Conservation (phyloP, 2,797 vertebrate genomes). For the Labroides dimidiatus region DNA sequence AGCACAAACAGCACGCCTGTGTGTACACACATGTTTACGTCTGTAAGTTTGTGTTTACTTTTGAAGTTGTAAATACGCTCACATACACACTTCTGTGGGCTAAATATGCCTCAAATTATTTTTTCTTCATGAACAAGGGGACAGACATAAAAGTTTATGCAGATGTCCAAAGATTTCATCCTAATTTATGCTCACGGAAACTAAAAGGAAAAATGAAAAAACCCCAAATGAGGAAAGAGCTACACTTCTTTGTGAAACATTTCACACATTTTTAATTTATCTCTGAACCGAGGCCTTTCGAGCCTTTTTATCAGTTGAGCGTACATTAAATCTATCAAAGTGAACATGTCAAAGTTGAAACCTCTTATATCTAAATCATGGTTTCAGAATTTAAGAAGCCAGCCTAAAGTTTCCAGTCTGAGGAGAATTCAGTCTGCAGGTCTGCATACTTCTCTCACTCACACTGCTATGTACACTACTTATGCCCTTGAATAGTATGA, state of each 20-base stretch:
- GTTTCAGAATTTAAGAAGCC: not conserved
- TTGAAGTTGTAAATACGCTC: constrained; percentile 12
- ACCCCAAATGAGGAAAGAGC: not conserved
- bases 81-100: not conserved
- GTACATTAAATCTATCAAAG: too few species aligned
- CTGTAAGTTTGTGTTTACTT: not conserved
- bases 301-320: too few species aligned
- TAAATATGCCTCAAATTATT: constrained; percentile 19
- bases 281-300: too few species aligned
- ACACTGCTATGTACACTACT: constrained; percentile 3
- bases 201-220: not conserved
- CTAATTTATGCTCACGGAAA: not conserved
- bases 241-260: too few species aligned
- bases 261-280: too few species aligned
- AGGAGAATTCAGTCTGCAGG: not conserved
- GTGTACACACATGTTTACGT: not conserved
- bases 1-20: constrained; percentile 23
- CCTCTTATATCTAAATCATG: too few species aligned
- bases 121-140: constrained; percentile 4
- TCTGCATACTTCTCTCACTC: not conserved
- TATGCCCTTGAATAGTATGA: not conserved
- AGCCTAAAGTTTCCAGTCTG: not conserved
- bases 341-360: too few species aligned
- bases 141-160: constrained; percentile 3
- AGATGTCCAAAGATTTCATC: constrained; percentile 3